These are phyloP conservation scores for Petromus typicus DNA, from an alignment of 2,113 vertebrate genomes.

Conservation along the genomic window DNA sequence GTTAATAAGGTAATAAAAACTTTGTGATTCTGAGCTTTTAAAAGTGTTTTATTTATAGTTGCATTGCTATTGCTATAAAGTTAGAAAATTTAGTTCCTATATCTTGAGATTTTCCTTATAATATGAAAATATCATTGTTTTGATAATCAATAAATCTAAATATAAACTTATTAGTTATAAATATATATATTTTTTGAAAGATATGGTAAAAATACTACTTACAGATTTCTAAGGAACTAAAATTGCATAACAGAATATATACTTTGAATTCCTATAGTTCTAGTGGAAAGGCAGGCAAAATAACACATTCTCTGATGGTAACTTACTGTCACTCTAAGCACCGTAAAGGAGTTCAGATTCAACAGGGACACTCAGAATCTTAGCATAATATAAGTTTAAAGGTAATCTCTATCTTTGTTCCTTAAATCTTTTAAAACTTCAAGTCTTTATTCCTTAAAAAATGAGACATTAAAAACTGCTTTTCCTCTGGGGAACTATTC, in stretches of 20 bases:
- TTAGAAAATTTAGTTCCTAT: slow-evolving; percentile 18
- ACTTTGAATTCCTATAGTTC: not conserved
- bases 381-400: not conserved
- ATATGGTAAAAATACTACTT: not conserved
- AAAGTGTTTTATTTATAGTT: slow-evolving; percentile 26
- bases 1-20: too few species aligned
- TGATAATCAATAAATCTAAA: slow-evolving; percentile 59
- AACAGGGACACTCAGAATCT: not conserved
- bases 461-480: not conserved
- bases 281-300: not conserved
- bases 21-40: not conserved
- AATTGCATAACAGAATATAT: not conserved
- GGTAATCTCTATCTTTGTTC: not conserved
- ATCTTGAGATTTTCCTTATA: slow-evolving; percentile 21
- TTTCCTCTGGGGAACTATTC: not conserved
- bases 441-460: not conserved
- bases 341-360: not conserved
- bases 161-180: slow-evolving; percentile 11
- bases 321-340: not conserved
- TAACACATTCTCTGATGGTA: slow-evolving; percentile 3
- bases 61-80: not conserved
- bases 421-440: not conserved
- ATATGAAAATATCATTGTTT: not conserved
- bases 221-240: not conserved
- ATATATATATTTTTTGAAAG: slow-evolving; percentile 6